These are phyloP conservation scores for Mobula hypostoma DNA, from an alignment of 2,113 vertebrate species.

Conservation along the genomic window DNA sequence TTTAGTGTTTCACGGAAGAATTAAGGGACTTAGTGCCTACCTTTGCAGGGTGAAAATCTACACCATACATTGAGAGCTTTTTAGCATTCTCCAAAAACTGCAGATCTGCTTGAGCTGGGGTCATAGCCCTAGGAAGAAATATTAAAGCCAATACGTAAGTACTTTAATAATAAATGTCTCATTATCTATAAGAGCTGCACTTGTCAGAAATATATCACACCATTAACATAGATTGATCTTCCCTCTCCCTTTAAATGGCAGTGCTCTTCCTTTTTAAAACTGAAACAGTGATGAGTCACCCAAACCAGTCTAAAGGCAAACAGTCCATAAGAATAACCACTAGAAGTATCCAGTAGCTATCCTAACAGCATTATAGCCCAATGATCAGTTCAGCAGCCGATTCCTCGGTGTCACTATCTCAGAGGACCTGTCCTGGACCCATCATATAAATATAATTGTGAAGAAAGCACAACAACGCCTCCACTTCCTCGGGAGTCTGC, in stretches of 20 bases:
- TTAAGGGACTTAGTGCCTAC: slow-evolving; percentile 49
- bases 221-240: not conserved
- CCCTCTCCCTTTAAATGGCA: not conserved
- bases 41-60: slow-evolving; percentile 95
- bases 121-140: slow-evolving; percentile 73
- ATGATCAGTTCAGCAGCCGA: not conserved
- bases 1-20: not conserved
- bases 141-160: not conserved
- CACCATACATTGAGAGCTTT: slow-evolving; percentile 95
- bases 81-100: slow-evolving; percentile 98
- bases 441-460: too few relatives aligned
- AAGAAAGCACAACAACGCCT: too few relatives aligned
- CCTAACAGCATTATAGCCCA: not conserved
- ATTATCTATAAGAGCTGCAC: not conserved
- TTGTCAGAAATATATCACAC: not conserved
- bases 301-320: not conserved
- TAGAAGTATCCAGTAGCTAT: not conserved
- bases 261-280: not conserved
- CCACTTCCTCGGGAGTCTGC: too few relatives aligned
- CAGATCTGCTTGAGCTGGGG: slow-evolving; percentile 89
- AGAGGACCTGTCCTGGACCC: too few relatives aligned
- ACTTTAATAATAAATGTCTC: not conserved
- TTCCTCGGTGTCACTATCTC: too few relatives aligned
- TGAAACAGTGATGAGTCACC: not conserved
- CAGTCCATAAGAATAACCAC: not conserved